A percentile compares a stretch with the other conserved stretches of the same genome.
phyloP scores from a whole-genome alignment of 2,113 vertebrate species.

The Nesogale talazaci region DNA sequence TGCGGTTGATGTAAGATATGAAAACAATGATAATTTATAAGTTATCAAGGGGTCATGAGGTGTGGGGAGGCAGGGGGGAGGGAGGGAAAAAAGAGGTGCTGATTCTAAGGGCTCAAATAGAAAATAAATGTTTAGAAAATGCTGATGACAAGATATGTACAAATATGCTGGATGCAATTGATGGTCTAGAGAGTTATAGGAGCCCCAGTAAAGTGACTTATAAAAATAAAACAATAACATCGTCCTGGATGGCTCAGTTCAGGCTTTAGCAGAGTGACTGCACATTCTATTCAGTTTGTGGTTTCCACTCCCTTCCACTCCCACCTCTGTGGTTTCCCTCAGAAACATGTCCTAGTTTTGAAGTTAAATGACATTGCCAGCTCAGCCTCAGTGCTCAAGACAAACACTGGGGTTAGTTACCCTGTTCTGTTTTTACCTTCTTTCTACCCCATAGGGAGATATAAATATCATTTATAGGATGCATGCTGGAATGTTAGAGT shows the following conservation, averaged over 20 bases:
- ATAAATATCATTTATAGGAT: background rate
- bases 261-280: background rate
- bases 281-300: background rate
- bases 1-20: too few relatives aligned
- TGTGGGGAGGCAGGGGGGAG: too few relatives aligned
- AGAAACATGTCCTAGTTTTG: background rate
- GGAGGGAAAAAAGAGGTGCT: too few relatives aligned
- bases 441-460: background rate
- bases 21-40: too few relatives aligned
- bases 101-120: too few relatives aligned
- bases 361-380: background rate
- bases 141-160: too few relatives aligned
- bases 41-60: too few relatives aligned
- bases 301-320: background rate
- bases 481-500: background rate
- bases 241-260: background rate
- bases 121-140: too few relatives aligned
- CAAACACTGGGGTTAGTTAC: background rate
- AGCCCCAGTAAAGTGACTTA: too few relatives aligned
- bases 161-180: too few relatives aligned
- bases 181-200: too few relatives aligned
- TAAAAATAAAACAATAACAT: too few relatives aligned
- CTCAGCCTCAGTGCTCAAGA: background rate
- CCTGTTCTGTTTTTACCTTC: background rate
- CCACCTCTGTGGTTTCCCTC: background rate